Evolutionary conservation across 2,113 vertebrate genomes (phyloP).

Genomic region (Dicerorhinus sumatrensis): DNA sequence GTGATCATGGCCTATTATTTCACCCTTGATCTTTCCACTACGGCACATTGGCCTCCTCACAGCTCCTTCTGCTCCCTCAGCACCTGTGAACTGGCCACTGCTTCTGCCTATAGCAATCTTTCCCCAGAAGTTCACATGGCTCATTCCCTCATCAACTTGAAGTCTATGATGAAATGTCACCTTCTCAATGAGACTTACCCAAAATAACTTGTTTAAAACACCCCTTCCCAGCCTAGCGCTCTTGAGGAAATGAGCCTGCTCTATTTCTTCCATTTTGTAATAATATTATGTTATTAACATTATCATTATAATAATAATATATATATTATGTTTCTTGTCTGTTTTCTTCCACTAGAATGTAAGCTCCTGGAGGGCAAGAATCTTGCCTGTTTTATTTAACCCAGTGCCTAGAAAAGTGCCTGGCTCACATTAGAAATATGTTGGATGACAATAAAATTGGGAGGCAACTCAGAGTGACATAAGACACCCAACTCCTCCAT

Average conservation of each 20-base stretch:
- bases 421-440: neutral
- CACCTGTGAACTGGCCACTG: neutral
- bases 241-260: neutral
- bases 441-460: neutral
- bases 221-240: neutral
- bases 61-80: neutral
- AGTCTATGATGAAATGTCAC: neutral
- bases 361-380: neutral
- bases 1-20: neutral
- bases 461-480: neutral
- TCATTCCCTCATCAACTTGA: neutral
- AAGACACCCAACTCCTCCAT: neutral
- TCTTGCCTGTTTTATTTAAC: neutral
- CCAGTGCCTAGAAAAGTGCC: neutral
- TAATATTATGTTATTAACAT: neutral
- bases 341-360: neutral
- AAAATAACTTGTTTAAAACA: neutral
- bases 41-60: neutral
- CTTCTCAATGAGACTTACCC: neutral
- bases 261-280: neutral
- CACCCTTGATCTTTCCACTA: neutral
- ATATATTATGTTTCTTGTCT: neutral
- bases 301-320: neutral
- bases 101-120: neutral
- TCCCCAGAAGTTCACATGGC: neutral